Evolutionary conservation across 2,797 vertebrate species (phyloP).

Genomic region (Choloepus didactylus): DNA sequence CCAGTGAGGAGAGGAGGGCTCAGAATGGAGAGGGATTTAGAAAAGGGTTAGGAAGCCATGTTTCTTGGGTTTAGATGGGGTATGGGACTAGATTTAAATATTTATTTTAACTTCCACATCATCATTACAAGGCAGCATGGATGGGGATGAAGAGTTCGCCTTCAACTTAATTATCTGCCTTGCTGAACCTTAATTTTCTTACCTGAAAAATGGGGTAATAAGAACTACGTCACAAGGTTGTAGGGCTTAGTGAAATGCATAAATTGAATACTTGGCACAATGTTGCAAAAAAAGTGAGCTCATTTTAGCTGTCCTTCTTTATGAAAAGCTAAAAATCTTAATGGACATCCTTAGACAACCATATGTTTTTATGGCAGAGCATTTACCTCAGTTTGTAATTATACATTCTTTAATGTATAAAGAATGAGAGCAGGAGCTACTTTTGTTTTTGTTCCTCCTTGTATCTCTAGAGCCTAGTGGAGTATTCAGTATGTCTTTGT

Average conservation of each 20-base stretch:
- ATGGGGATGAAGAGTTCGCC: not conserved
- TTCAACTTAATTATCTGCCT: not conserved
- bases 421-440: not conserved
- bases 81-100: not conserved
- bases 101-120: not conserved
- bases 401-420: not conserved
- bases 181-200: not conserved
- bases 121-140: not conserved
- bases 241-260: not conserved
- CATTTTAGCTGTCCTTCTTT: not conserved
- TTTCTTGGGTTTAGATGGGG: not conserved
- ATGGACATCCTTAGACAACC: not conserved
- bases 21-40: not conserved
- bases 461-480: not conserved
- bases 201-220: not conserved
- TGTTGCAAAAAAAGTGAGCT: not conserved
- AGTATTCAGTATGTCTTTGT: not conserved
- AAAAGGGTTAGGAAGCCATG: not conserved
- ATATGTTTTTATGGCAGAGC: not conserved
- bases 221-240: not conserved
- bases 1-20: not conserved
- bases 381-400: not conserved
- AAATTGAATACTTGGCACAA: not conserved
- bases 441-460: not conserved
- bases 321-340: not conserved